Percentiles rank a stretch among this genome's conserved stretches.
These are phyloP conservation scores for Heloderma charlesbogerti DNA, from an alignment of 2,113 vertebrate species.

Conservation along the genomic window DNA sequence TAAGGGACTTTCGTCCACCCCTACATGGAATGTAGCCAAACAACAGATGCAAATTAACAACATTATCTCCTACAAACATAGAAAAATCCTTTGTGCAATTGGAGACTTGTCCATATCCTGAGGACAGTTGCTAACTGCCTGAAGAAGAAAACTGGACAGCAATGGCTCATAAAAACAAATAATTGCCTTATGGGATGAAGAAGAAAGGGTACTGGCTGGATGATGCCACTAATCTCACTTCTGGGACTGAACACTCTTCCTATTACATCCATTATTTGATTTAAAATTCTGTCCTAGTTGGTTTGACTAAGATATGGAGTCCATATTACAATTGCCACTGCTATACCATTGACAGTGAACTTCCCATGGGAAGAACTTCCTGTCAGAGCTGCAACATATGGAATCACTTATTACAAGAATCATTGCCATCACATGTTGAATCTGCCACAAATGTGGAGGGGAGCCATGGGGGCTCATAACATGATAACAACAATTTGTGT, in stretches of 20 bases:
- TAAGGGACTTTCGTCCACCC: no score
- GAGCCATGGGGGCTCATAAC: no score
- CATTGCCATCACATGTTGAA: no score
- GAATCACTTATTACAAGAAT: no score
- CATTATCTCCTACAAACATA: background rate
- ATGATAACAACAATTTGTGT: no score
- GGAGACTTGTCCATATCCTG: background rate
- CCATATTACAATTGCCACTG: no score
- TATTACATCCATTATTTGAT: background rate
- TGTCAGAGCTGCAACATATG: no score
- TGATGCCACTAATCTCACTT: background rate
- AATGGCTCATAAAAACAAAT: background rate
- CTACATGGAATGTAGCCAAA: background rate
- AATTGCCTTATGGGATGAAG: background rate
- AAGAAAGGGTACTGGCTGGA: background rate
- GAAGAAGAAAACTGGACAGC: background rate
- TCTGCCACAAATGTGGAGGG: no score
- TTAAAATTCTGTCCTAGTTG: background rate
- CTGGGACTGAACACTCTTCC: background rate
- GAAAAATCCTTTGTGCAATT: background rate
- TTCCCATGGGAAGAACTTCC: no score
- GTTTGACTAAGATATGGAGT: no score
- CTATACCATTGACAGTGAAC: no score
- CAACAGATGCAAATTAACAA: conserved; percentile 2
- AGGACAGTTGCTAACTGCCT: background rate